phyloP scores from a whole-genome alignment of 1,140 invertebrate species.

The Probaryconus sp. region DNA sequence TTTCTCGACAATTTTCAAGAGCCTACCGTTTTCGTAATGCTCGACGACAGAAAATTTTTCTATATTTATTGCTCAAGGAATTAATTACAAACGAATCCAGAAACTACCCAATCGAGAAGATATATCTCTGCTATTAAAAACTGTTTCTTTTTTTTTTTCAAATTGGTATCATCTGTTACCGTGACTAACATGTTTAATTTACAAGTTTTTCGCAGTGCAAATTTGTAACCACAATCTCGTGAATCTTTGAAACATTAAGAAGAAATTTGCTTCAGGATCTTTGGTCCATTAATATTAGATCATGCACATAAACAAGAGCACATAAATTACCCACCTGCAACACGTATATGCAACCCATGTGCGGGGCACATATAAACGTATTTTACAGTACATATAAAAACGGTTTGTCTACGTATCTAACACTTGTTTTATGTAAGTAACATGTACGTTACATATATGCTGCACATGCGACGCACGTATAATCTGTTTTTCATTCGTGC shows the following conservation, averaged over 20 bases:
- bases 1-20: too few relatives aligned
- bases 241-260: slow-evolving; percentile 22
- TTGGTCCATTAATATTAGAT: slow-evolving; percentile 38
- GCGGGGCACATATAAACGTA: not conserved
- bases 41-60: too few relatives aligned
- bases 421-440: slow-evolving; percentile 35
- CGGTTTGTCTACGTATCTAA: slow-evolving; percentile 13
- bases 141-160: too few relatives aligned
- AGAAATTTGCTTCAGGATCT: slow-evolving; percentile 27
- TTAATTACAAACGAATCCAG: too few relatives aligned
- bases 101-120: too few relatives aligned
- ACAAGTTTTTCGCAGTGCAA: too few relatives aligned
- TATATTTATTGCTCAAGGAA: too few relatives aligned
- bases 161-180: too few relatives aligned
- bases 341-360: slow-evolving; percentile 3
- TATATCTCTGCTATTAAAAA: too few relatives aligned
- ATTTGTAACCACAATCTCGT: slow-evolving; percentile 10
- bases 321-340: slow-evolving; percentile 23
- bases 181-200: too few relatives aligned
- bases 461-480: slow-evolving; percentile 20
- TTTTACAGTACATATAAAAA: slow-evolving; percentile 12
- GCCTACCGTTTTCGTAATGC: too few relatives aligned
- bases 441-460: slow-evolving; percentile 32
- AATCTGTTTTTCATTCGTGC: slow-evolving; percentile 11
- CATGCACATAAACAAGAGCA: slow-evolving; percentile 17